These are phyloP conservation scores for Chitala chitala DNA, from an alignment of 2,113 vertebrate genomes.

Conservation along the genomic window DNA sequence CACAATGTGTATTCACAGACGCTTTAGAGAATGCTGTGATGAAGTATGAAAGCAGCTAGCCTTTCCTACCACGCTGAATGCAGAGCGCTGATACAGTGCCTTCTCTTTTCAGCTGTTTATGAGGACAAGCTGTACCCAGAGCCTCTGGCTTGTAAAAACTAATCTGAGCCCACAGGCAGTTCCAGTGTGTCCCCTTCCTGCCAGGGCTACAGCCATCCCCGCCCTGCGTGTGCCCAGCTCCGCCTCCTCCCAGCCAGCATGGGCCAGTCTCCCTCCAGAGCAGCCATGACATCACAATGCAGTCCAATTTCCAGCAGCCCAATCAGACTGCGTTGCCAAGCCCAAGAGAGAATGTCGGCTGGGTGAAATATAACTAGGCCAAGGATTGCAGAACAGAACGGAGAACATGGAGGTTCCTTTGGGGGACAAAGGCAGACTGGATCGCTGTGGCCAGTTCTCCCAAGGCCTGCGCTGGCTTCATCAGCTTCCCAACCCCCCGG, in stretches of 20 bases:
- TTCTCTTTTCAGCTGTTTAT: background rate
- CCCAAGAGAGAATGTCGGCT: constrained; percentile 39
- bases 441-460: background rate
- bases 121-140: background rate
- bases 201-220: constrained; percentile 50
- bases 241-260: constrained; percentile 20
- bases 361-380: constrained; percentile 57
- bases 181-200: constrained; percentile 50
- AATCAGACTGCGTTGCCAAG: constrained; percentile 58
- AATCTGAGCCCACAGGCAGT: constrained; percentile 29
- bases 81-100: background rate
- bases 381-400: constrained; percentile 25
- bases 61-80: background rate
- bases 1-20: background rate
- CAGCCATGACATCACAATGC: constrained; percentile 58
- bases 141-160: background rate
- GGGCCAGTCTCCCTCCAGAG: constrained; percentile 47
- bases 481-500: background rate
- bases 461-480: background rate
- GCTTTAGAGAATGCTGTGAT: background rate
- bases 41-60: background rate
- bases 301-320: constrained; percentile 59
- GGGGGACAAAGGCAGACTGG: background rate
- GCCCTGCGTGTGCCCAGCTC: constrained; percentile 30
- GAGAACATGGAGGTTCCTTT: background rate